Evolutionary conservation across 2,888 invertebrate species (phyloP), one percentile per base, ranked within the genome.

Genomic region (Operophtera brumata): DNA sequence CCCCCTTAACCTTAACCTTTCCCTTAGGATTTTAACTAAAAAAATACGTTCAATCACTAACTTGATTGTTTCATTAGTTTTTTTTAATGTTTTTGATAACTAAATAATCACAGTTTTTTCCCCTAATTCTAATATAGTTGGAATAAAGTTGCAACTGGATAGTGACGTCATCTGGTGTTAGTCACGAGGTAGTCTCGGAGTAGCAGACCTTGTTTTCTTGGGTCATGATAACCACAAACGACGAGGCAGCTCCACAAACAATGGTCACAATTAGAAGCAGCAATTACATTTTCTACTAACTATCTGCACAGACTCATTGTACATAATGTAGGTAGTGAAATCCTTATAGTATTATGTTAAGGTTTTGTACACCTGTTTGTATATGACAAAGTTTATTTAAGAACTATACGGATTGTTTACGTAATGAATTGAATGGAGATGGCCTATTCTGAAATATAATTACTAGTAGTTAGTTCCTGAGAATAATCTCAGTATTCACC

Each of bases 381-480:
- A 85, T 79, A 84, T 87, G 86, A 85, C 82, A 84, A 86, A 82
- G 86, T 87, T 87, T 86, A 88, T 86, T 85, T 80, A 84, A 78
- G 73, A 71, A 78, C 73, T 80, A 72, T 82, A 82, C 78, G 72
- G 64, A 77, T 74, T 77, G 75, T 79, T 78, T 73, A 79, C 72
- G 73, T 63, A 73, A 67, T 68, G 66, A 67, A 69, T 67, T 69
- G 64, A 65, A 61, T 62, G 71, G 71, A 74, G 62, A 74, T 69
- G 74, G 83, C 84, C 85, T 86, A 81, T 76, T 75, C 66, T 73
- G 70, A 73, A 65, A 75, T 79, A 80, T 78, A 52, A 55, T 59
- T 52, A 61, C 57, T 57, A 70, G 62, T 84, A 85, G 79, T 78
- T 84, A 86, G 84, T 83, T 75, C 72, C 81, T 84, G 87, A 75